These are phyloP conservation scores for Chloroceryle amazona DNA, from an alignment of 2,797 vertebrate genomes.

Conservation along the genomic window DNA sequence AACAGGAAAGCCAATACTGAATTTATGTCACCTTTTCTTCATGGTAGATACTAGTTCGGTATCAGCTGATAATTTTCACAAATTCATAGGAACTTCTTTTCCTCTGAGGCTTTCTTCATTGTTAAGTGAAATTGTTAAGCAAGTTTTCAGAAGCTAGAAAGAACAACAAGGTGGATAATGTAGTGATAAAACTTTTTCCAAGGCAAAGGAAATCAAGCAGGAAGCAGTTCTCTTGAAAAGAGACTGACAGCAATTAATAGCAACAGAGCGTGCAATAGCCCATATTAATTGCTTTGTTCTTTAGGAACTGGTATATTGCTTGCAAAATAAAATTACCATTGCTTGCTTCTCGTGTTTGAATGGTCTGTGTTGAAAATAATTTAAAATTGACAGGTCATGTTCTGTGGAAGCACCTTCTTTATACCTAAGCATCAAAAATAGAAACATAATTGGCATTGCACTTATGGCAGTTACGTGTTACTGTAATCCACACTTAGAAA, in stretches of 20 bases:
- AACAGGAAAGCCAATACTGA: neutral
- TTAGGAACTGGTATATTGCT: neutral
- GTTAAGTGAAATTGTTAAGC: neutral
- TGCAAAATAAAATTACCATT: conserved; percentile 43
- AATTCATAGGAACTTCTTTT: neutral
- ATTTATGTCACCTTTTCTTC: neutral
- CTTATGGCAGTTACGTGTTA: conserved; percentile 2
- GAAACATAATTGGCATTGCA: conserved; percentile 63
- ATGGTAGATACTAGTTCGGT: neutral
- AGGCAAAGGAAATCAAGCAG: neutral
- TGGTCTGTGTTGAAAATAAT: conserved; percentile 55
- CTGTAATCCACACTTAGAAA: neutral
- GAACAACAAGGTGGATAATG: neutral
- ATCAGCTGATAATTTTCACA: neutral
- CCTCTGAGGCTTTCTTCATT: neutral
- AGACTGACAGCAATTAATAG: neutral
- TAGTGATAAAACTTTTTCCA: neutral
- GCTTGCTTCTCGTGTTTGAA: conserved; percentile 30
- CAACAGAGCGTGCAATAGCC: neutral
- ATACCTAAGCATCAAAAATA: conserved; percentile 16
- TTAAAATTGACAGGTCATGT: conserved; percentile 37
- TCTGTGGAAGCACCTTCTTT: conserved; percentile 28
- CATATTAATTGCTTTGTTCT: neutral
- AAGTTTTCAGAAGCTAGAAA: neutral
- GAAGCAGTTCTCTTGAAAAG: neutral